A percentile compares a stretch with the other conserved stretches of the same genome.
Evolutionary conservation across 2,797 vertebrate genomes (phyloP).

Genomic region (Halcyon chelicuti): DNA sequence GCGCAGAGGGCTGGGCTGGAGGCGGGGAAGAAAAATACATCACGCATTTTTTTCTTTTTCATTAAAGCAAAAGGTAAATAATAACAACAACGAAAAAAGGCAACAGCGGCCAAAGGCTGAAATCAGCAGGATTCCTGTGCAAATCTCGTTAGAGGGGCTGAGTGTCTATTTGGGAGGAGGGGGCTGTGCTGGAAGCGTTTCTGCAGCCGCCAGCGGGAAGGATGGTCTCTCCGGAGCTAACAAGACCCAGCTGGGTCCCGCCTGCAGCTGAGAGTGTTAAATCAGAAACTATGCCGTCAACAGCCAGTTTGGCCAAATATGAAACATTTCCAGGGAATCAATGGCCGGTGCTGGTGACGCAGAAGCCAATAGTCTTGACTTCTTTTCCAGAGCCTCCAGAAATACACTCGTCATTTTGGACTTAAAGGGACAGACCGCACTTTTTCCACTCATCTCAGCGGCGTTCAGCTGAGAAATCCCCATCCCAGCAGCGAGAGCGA

Average conservation of each 20-base stretch:
- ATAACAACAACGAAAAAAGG: not conserved
- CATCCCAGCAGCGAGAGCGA: not conserved
- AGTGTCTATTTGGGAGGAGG: slow-evolving; percentile 30
- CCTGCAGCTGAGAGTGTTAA: slow-evolving; percentile 67
- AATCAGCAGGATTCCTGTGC: slow-evolving; percentile 39
- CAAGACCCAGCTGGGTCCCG: slow-evolving; percentile 68
- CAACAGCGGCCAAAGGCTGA: not conserved
- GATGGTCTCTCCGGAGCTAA: slow-evolving; percentile 56
- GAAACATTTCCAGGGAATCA: slow-evolving; percentile 74
- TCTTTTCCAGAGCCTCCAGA: slow-evolving; percentile 73
- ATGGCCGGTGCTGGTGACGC: slow-evolving; percentile 64
- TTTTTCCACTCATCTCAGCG: not conserved
- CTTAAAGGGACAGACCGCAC: slow-evolving; percentile 35
- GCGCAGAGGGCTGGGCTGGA: not conserved
- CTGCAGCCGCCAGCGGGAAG: slow-evolving; percentile 52
- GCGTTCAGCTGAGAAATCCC: not conserved
- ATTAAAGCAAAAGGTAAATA: not conserved
- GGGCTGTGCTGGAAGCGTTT: slow-evolving; percentile 37
- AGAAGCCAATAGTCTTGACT: slow-evolving; percentile 73
- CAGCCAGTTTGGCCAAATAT: slow-evolving; percentile 75
- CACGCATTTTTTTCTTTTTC: not conserved
- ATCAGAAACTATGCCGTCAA: slow-evolving; percentile 75
- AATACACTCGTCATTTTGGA: slow-evolving; percentile 35
- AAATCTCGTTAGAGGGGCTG: slow-evolving; percentile 17
- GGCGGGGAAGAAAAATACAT: not conserved